These are phyloP conservation scores for Aramus guarauna DNA, from an alignment of 2,113 vertebrate species.

Conservation along the genomic window DNA sequence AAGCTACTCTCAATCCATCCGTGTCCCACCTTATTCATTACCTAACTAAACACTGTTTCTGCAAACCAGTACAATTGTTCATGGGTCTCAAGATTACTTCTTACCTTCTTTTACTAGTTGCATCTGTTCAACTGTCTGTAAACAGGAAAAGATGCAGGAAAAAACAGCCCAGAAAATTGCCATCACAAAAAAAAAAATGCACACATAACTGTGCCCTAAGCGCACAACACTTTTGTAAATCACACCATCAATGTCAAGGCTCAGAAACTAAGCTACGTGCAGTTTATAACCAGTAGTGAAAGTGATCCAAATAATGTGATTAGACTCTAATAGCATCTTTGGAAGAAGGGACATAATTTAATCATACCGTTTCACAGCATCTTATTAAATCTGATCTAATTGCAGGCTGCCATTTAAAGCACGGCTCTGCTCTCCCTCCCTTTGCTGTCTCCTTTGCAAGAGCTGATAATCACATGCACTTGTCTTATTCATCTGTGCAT, in stretches of 20 bases:
- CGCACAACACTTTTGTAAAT: neutral
- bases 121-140: neutral
- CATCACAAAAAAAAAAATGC: neutral
- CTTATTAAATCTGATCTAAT: conserved; percentile 11
- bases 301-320: neutral
- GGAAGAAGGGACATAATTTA: neutral
- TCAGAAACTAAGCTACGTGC: neutral
- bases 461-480: neutral
- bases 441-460: neutral
- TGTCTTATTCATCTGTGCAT: neutral
- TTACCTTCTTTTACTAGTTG: neutral
- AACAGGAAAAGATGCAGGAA: neutral
- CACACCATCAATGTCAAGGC: accelerated
- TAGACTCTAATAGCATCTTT: neutral
- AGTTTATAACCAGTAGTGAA: neutral
- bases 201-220: neutral
- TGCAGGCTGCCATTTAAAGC: neutral
- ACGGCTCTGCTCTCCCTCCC: neutral
- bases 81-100: neutral
- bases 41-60: neutral
- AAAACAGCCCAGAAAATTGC: neutral
- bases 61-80: neutral
- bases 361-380: neutral
- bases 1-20: neutral
- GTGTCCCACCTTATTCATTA: neutral